phyloP scores from a whole-genome alignment of 2,797 vertebrate genomes.

The Rhabdomys pumilio region DNA sequence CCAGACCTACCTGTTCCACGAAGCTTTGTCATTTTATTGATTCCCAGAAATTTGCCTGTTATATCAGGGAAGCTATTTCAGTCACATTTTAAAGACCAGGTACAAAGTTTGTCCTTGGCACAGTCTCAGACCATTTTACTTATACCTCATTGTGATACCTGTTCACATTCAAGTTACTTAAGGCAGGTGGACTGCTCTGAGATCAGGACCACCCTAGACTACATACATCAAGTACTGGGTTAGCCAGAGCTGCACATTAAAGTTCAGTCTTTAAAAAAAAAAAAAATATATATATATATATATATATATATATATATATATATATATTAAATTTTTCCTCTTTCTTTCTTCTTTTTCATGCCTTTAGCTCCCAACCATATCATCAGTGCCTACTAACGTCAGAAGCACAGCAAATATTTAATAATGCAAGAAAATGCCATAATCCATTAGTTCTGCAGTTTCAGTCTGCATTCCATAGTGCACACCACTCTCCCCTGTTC shows the following conservation, averaged over 20 bases:
- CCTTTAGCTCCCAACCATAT: slow-evolving; percentile 49
- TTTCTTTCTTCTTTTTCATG: background rate
- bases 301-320: background rate
- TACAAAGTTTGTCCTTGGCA: slow-evolving; percentile 25
- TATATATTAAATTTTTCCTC: background rate
- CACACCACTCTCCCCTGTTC: background rate
- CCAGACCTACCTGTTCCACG: slow-evolving; percentile 25
- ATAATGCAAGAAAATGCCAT: slow-evolving; percentile 47
- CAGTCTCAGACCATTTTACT: background rate
- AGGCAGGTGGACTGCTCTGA: background rate
- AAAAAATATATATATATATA: background rate
- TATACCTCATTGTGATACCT: slow-evolving; percentile 24
- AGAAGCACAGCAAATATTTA: slow-evolving; percentile 66
- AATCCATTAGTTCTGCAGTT: slow-evolving; percentile 8
- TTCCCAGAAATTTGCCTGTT: slow-evolving; percentile 7
- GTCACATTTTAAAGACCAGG: background rate
- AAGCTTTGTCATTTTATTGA: slow-evolving; percentile 54
- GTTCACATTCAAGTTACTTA: slow-evolving; percentile 27
- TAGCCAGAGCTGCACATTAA: background rate
- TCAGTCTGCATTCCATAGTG: background rate
- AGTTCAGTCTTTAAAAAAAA: background rate
- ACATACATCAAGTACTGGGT: no score
- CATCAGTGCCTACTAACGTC: background rate
- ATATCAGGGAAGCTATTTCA: slow-evolving; percentile 13
- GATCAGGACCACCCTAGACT: background rate